phyloP scores from a whole-genome alignment of 2,797 vertebrate genomes.

The Champsocephalus gunnari region DNA sequence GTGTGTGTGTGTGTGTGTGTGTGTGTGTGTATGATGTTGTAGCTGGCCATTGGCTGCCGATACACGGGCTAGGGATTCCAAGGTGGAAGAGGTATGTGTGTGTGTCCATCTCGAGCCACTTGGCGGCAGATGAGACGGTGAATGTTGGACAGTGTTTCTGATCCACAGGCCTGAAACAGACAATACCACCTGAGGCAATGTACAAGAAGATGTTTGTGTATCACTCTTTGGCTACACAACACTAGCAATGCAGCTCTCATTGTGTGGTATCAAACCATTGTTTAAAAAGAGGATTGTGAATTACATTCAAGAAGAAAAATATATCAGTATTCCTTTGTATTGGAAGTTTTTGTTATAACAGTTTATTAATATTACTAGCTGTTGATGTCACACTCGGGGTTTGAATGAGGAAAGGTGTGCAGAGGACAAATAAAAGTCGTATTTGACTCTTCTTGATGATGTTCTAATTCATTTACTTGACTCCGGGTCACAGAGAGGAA shows the following conservation, averaged over 20 bases:
- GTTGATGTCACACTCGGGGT: too few relatives aligned
- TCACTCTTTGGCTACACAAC: constrained; percentile 38
- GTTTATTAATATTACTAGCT: too few relatives aligned
- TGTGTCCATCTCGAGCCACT: constrained; percentile 61
- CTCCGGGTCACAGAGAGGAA: too few relatives aligned
- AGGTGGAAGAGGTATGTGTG: constrained; percentile 75
- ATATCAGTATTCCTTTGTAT: too few relatives aligned
- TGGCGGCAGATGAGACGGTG: constrained; percentile 77
- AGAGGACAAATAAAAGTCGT: too few relatives aligned
- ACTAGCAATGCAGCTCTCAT: background rate
- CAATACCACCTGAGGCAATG: constrained; percentile 65
- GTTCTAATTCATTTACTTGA: too few relatives aligned
- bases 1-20: constrained; percentile 38
- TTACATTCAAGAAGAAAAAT: background rate
- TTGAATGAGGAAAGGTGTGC: too few relatives aligned
- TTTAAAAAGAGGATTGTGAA: background rate
- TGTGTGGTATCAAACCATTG: background rate
- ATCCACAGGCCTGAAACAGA: constrained; percentile 68
- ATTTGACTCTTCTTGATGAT: too few relatives aligned
- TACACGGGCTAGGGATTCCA: constrained; percentile 80
- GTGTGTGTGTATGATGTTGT: constrained; percentile 46
- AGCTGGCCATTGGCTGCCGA: constrained; percentile 78
- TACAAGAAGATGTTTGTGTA: constrained; percentile 55
- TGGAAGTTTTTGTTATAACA: too few relatives aligned
- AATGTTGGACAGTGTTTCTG: constrained; percentile 71